Evolutionary conservation across 92 coral and sea anemone genomes (phyloP), one percentile per base, ranked within the genome.

Genomic region (Hydrozoanthus gracilis): DNA sequence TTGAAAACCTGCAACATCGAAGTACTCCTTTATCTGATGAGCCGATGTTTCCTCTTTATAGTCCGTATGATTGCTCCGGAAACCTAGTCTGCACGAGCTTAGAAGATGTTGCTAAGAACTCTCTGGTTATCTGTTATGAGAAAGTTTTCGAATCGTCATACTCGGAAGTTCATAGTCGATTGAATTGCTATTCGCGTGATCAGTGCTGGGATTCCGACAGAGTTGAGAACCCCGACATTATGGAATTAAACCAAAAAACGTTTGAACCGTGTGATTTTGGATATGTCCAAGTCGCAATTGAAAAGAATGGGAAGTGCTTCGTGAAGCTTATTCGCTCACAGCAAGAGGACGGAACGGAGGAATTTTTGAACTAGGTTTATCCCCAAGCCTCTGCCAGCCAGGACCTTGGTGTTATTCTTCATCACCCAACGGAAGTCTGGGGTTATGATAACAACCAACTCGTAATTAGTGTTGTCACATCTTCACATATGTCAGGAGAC

Each of bases 401-500:
- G 45, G 50, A 54, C 51, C 20, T 75, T 65, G 55, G 56, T 54
- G 50, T 66, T 18, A 86, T 77, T 46, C 83, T 86, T 10, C 89
- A 86, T 48, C 84, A 76, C 20, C 89, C 84, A 45, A n/a, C 60
- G 11, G 84, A 77, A 76, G 50, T 77, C 77, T 86, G 89, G 89
- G 84, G 89, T 13, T 86, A 47, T 49, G 84, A 86, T 35, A 50
- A 44, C 51, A 61, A 76, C 4, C 76, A 77, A 39, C 48, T 77
- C 0, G 66, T 77, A 77, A 13, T 86, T 7, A 77, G 83, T 6
- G 84, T 86, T 10, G 77, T 86, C 45, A 6, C 84, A 64, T 86
- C 77, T 11, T 44, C 49, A 39, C 84, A 86, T 60, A 76, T 86
- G 89, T 76, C 76, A 6, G 77, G 18, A 49, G 73, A 76, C 55